These are phyloP conservation scores for Alligator sinensis DNA, from an alignment of 2,113 vertebrate genomes.

Conservation along the genomic window DNA sequence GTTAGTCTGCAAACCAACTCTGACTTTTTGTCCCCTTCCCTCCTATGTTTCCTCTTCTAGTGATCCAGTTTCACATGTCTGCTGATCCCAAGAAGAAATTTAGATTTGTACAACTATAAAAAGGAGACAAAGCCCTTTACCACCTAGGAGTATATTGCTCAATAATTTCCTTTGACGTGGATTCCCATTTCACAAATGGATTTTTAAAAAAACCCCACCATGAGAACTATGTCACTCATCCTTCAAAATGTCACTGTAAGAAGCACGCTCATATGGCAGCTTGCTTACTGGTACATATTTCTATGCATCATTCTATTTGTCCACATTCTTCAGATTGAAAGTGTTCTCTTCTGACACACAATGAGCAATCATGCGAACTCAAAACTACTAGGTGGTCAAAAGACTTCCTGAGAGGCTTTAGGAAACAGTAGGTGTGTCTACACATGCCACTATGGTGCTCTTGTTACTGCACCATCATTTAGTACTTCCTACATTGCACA, in stretches of 20 bases:
- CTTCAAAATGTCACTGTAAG: conserved; percentile 27
- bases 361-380: conserved; percentile 24
- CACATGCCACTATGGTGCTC: no score
- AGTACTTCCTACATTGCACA: no score
- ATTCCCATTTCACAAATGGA: conserved; percentile 25
- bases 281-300: rapidly evolving
- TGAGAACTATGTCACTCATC: conserved; percentile 47
- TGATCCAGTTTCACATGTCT: not conserved
- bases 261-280: not conserved
- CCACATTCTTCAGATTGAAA: not conserved
- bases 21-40: not conserved
- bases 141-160: conserved; percentile 21
- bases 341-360: conserved; percentile 23
- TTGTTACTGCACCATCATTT: no score
- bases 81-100: conserved; percentile 14
- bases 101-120: conserved; percentile 6
- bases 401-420: conserved; percentile 22
- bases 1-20: not conserved
- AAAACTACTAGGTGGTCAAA: conserved; percentile 20
- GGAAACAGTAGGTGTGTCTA: conserved; percentile 8
- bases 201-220: conserved; percentile 7
- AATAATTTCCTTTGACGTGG: conserved; percentile 2
- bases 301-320: conserved; percentile 25
- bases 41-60: not conserved
- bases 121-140: not conserved